Percentiles rank a stretch among this genome's conserved stretches.
Conservation (phyloP, 1,140 invertebrate genomes). For the Lithobius niger region DNA sequence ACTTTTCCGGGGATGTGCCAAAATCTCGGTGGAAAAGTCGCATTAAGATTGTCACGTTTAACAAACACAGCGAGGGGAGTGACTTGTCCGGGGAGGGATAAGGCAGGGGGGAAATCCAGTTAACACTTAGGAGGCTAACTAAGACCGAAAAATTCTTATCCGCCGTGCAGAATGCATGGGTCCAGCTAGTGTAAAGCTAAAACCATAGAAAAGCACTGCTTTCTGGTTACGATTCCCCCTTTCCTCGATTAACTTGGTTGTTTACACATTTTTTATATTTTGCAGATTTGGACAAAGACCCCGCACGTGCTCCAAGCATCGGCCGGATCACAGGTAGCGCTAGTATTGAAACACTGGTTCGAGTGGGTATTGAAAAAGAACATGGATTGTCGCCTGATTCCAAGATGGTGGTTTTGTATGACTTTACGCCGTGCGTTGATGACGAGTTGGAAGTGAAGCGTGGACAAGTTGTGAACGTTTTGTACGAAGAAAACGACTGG, state of each 20-base stretch:
- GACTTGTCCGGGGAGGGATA: too few relatives aligned
- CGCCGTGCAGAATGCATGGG: background rate
- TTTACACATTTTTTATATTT: conserved; percentile 18
- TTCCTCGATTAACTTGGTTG: conserved; percentile 8
- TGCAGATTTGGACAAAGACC: conserved; percentile 55
- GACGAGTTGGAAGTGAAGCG: conserved; percentile 74
- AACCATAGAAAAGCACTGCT: conserved; percentile 14
- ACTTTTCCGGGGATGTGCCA: too few relatives aligned
- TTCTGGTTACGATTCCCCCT: background rate
- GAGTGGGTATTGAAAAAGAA: conserved; percentile 89
- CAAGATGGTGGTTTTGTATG: conserved; percentile 89
- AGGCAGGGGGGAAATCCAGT: too few relatives aligned
- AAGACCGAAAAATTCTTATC: background rate
- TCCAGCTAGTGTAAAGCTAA: conserved; percentile 5
- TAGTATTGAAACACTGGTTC: conserved; percentile 82
- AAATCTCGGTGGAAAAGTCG: too few relatives aligned
- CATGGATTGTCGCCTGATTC: conserved; percentile 71
- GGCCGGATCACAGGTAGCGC: conserved; percentile 88
- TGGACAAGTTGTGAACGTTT: conserved; percentile 70
- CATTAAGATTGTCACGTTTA: too few relatives aligned
- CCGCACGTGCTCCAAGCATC: conserved; percentile 48
- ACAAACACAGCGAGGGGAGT: too few relatives aligned
- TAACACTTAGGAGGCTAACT: too few relatives aligned
- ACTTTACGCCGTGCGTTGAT: conserved; percentile 87
- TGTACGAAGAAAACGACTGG: conserved; percentile 93